phyloP scores from a whole-genome alignment of 1,140 invertebrate genomes.

The Ctenoplectra terminalis region DNA sequence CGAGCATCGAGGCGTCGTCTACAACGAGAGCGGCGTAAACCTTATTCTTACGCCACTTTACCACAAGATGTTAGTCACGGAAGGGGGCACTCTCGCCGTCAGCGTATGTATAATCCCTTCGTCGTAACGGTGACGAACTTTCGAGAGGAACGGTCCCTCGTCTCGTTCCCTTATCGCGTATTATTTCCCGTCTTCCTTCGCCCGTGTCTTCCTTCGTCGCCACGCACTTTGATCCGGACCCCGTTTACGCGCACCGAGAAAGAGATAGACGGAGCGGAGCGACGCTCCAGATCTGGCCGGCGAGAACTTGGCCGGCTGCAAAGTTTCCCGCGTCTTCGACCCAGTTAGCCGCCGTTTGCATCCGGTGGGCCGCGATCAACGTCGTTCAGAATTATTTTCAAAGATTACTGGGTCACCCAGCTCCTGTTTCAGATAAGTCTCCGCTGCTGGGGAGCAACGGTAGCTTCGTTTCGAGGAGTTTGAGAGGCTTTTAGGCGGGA shows the following conservation, averaged over 20 bases:
- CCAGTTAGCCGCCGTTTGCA: constrained; percentile 22
- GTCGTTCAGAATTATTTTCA: constrained; percentile 43
- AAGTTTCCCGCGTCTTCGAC: constrained; percentile 42
- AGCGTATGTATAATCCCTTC: constrained; percentile 72
- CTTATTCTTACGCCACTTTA: constrained; percentile 83
- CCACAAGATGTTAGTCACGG: constrained; percentile 77
- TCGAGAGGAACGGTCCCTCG: constrained; percentile 62
- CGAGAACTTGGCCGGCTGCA: constrained; percentile 24
- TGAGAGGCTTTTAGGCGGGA: neutral
- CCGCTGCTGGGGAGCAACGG: neutral
- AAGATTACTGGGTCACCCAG: constrained; percentile 18
- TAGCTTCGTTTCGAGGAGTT: neutral
- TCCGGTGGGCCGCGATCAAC: constrained; percentile 1
- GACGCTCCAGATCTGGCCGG: constrained; percentile 6
- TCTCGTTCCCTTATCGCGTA: constrained; percentile 53
- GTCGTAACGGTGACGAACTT: constrained; percentile 70
- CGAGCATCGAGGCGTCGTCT: constrained; percentile 70
- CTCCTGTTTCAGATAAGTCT: neutral
- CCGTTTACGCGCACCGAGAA: constrained; percentile 2
- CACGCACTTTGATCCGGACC: constrained; percentile 15
- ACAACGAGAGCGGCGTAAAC: constrained; percentile 76
- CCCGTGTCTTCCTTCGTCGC: neutral
- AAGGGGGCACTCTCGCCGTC: constrained; percentile 71
- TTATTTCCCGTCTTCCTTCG: constrained; percentile 40
- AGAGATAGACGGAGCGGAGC: neutral